phyloP scores from a whole-genome alignment of 2,113 vertebrate species.

The Oreochromis tanganicae region DNA sequence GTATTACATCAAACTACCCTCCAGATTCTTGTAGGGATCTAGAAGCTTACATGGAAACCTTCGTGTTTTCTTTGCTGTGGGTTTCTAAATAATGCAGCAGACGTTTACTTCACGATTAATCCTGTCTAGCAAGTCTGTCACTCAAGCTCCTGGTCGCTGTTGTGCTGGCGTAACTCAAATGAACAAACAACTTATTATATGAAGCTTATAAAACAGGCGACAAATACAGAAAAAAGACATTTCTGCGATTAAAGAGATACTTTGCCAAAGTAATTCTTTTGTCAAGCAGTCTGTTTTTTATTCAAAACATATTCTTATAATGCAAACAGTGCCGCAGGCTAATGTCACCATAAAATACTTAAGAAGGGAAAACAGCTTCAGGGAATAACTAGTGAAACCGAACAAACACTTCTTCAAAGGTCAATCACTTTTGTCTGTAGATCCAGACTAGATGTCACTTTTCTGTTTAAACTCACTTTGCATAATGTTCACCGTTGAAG shows the following conservation, averaged over 20 bases:
- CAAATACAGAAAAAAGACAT: background rate
- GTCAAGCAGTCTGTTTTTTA: background rate
- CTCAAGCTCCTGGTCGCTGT: background rate
- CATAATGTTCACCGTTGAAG: conserved; percentile 31
- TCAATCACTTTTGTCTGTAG: background rate
- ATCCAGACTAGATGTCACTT: background rate
- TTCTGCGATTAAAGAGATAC: background rate
- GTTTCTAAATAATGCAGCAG: background rate
- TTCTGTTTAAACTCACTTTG: conserved; percentile 20
- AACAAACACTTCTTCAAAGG: background rate
- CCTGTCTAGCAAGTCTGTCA: background rate
- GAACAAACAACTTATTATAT: background rate
- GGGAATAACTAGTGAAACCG: background rate
- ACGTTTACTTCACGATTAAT: background rate
- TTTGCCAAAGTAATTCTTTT: background rate
- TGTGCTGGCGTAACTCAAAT: background rate
- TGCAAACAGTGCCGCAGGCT: background rate
- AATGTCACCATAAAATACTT: background rate
- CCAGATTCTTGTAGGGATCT: background rate
- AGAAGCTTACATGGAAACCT: background rate
- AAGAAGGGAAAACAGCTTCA: background rate
- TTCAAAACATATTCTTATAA: background rate
- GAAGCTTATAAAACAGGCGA: background rate
- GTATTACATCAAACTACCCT: background rate
- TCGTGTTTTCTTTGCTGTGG: background rate